Base-by-base conservation (phyloP, 2,113 vertebrate genomes). In the Takifugu flavidus region DNA sequence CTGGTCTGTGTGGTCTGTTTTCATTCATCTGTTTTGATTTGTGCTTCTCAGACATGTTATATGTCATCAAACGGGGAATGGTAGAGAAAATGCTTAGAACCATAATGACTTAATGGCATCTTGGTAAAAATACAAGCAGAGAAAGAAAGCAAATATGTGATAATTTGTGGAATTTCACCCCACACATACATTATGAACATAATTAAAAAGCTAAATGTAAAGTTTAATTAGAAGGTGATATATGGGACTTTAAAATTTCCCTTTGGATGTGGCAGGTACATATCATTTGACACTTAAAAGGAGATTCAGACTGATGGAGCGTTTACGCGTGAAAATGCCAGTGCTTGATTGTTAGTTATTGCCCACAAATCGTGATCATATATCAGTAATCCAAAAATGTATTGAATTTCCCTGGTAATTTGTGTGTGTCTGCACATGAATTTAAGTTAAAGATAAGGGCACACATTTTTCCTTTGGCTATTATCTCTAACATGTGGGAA, bases 61-160 rank as follows among this genome's bases (percentile, higher is more conserved):
- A 56, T 77, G 71, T 72, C 78, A 82, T 81, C 60, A 72, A 77
- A 60, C 72, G 50, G 58, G 80, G 75, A 85, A 83, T 84, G 78
- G 87, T 78, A 86, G 58, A 80, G 65, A 74, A 74, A 73, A 63
- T 11, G 49, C 61, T 65, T 39, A 3, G 49, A 42, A 70, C 74
- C 79, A 69, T 80, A 82, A 78, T 74, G 29, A 79, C 62, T 75
- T 86, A 88, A 89, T 90, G 73, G 87, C 80, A 82, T 70, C 67
- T 79, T 56, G 6, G 1, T 54, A 46, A 31, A 31, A 63, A 39
- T 72, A 57, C 43, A 62, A 70, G 63, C 56, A 59, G 65, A 77
- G 63, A 76, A 62, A 69, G 57, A 84, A 70, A 79, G 75, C 34
- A 50, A 59, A 64, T 68, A 54, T 59, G 52, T 67, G 25, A 50